Conservation (phyloP, 64 coral and sea anemone genomes). For the Dendronephthya gigantea region DNA sequence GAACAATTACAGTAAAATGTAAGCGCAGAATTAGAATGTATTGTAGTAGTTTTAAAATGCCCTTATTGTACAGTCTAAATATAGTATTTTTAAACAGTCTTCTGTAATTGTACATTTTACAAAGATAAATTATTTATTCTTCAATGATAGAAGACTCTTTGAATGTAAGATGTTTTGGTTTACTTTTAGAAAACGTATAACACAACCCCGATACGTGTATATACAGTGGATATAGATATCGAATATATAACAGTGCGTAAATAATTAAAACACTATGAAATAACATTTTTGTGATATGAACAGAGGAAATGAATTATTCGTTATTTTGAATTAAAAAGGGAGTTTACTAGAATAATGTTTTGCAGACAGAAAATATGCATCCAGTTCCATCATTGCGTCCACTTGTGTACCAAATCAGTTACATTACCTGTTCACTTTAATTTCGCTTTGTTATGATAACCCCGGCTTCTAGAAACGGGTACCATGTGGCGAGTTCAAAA, state of each 20-base stretch:
- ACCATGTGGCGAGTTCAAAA: no score
- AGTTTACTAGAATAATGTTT: no score
- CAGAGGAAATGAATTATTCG: no score
- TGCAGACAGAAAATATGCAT: no score
- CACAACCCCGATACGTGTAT: background rate
- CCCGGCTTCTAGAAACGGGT: no score
- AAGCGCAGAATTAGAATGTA: slow-evolving; percentile 22
- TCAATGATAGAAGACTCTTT: slow-evolving; percentile 14
- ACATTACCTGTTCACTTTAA: no score
- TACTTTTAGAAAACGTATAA: background rate
- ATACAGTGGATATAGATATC: background rate
- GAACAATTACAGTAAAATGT: slow-evolving; percentile 1
- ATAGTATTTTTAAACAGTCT: slow-evolving; percentile 21
- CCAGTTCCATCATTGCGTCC: no score
- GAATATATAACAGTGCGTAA: background rate
- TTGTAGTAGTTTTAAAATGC: slow-evolving; percentile 16
- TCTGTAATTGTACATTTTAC: slow-evolving; percentile 25
- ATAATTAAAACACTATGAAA: background rate
- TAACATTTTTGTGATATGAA: background rate
- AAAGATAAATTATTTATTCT: slow-evolving; percentile 28
- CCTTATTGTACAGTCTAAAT: slow-evolving; percentile 19
- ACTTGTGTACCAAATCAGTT: no score
- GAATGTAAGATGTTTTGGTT: slow-evolving; percentile 11
- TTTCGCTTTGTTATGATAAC: no score
- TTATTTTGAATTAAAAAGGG: no score